Evolutionary conservation across 1,140 invertebrate species (phyloP).

Genomic region (Akabosia matsudoensis): DNA sequence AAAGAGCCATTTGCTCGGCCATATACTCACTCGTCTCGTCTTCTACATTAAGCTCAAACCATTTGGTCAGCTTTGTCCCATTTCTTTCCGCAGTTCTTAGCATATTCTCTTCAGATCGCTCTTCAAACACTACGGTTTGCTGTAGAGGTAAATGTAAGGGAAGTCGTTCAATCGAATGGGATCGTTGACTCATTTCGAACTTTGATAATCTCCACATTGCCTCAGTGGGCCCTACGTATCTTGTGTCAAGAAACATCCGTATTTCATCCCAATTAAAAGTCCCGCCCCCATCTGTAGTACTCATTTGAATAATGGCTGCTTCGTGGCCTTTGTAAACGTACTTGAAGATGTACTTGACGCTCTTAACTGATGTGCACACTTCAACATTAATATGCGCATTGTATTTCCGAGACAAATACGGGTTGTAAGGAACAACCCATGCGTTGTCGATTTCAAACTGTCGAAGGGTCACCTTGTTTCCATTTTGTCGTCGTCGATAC

Average conservation of each 20-base stretch:
- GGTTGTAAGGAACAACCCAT: constrained; percentile 59
- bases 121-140: constrained; percentile 49
- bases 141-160: constrained; percentile 55
- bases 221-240: constrained; percentile 49
- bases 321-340: constrained; percentile 46
- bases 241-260: constrained; percentile 35
- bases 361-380: constrained; percentile 56
- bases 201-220: constrained; percentile 48
- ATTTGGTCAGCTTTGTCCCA: constrained; percentile 44
- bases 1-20: not conserved
- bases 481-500: constrained; percentile 48
- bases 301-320: constrained; percentile 32
- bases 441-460: constrained; percentile 52
- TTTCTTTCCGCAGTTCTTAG: constrained; percentile 7
- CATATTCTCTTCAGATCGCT: constrained; percentile 38
- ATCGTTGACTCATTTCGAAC: constrained; percentile 43
- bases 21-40: constrained; percentile 36
- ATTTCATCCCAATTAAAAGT: constrained; percentile 45
- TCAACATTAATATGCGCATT: constrained; percentile 57
- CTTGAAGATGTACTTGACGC: constrained; percentile 55
- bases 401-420: constrained; percentile 55
- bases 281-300: not conserved
- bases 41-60: constrained; percentile 32
- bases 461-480: not conserved
- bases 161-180: constrained; percentile 51